Percentiles rank a stretch among this genome's conserved stretches.
Conservation (phyloP, 2,113 vertebrate genomes). For the Malurus melanocephalus region DNA sequence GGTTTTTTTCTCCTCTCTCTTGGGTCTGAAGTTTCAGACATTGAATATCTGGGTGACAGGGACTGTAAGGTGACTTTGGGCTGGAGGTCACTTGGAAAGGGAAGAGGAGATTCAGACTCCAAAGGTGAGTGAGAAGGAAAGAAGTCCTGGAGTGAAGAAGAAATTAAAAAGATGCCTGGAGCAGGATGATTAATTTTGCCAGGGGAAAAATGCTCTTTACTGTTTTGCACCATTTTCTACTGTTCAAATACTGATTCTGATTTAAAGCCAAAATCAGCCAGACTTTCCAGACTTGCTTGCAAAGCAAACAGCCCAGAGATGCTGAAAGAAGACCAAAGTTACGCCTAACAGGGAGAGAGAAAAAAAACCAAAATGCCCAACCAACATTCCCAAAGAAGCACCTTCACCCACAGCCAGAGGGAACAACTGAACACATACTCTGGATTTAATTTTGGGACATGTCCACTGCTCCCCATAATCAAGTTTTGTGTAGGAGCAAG, state of each 20-base stretch:
- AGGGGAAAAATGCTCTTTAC: background rate
- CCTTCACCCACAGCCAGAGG: background rate
- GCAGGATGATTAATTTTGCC: background rate
- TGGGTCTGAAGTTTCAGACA: background rate
- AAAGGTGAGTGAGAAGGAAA: background rate
- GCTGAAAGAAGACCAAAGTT: background rate
- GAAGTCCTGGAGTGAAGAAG: background rate
- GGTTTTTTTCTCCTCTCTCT: background rate
- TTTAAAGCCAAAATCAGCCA: background rate
- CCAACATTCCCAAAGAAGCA: background rate
- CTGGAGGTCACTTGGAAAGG: background rate
- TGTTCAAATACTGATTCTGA: background rate
- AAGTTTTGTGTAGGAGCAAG: background rate
- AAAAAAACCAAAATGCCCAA: background rate
- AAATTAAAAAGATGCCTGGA: background rate
- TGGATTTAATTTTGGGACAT: background rate
- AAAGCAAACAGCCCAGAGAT: background rate
- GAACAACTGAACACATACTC: background rate
- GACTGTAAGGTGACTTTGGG: background rate
- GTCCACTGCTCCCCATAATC: background rate
- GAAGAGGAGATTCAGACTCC: background rate
- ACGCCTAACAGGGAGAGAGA: fast-evolving
- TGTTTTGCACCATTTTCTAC: background rate
- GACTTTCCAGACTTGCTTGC: background rate
- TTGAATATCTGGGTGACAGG: background rate